Conservation (phyloP, 2,797 vertebrate genomes). For the Chromis chromis region DNA sequence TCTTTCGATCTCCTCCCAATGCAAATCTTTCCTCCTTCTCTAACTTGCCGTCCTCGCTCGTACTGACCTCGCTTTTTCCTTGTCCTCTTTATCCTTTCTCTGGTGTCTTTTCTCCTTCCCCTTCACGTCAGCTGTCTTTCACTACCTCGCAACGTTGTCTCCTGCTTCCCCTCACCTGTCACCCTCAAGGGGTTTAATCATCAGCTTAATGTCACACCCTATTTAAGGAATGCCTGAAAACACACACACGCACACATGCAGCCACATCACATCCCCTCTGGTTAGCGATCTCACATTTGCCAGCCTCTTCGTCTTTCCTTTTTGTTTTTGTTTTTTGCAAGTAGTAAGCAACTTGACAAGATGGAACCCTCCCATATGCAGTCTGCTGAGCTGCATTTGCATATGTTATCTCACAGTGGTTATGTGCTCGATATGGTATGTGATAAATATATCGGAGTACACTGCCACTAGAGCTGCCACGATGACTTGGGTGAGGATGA, state of each 20-base stretch:
- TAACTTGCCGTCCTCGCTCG: background rate
- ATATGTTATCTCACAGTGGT: constrained; percentile 13
- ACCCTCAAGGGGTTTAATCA: constrained; percentile 67
- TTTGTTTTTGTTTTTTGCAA: background rate
- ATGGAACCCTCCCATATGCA: constrained; percentile 8
- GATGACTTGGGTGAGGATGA: constrained; percentile 15
- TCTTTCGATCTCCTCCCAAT: constrained; percentile 19
- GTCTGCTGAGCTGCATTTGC: constrained; percentile 27
- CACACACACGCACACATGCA: constrained; percentile 2
- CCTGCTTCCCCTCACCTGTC: constrained; percentile 62
- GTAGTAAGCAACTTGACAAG: constrained; percentile 32
- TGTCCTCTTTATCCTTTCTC: constrained; percentile 22
- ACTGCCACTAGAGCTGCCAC: background rate
- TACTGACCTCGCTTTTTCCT: constrained; percentile 30
- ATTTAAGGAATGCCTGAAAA: constrained; percentile 49
- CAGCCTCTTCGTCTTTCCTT: background rate
- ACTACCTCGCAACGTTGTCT: constrained; percentile 40
- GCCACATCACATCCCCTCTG: constrained; percentile 8
- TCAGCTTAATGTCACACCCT: constrained; percentile 69
- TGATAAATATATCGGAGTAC: constrained; percentile 36
- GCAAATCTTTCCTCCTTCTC: background rate
- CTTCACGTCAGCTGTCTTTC: constrained; percentile 54
- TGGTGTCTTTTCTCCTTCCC: constrained; percentile 40
- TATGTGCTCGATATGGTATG: constrained; percentile 14
- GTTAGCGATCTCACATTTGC: constrained; percentile 15